Base-by-base conservation (phyloP, 2,797 vertebrate species). In the Eupleurogrammus muticus region DNA sequence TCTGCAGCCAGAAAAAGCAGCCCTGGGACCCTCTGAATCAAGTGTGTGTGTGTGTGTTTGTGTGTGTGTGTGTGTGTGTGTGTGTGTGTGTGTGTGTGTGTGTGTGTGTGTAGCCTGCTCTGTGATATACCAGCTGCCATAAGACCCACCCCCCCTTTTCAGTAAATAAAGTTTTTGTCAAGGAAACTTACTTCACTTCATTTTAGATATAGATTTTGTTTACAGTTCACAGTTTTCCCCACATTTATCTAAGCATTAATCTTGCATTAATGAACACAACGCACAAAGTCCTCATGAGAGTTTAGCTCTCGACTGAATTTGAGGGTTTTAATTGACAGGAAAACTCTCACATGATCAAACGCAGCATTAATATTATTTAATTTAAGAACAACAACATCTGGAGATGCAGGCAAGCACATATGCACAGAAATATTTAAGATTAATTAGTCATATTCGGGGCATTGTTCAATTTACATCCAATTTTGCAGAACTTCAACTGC, bases 1-100 rank as follows among this genome's bases (percentile, higher is more conserved):
- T 89, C 87, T 77, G 74, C 75, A 85, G 79, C 88, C 87, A 87
- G 85, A 90, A 89, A 88, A 87, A 88, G 82, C 81, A 77, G 75
- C 83, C 63, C 66, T 86, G 73, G 75, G 78, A 80, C 81, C 60
- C 70, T 64, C 79, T 56, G 77, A 77, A 81, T 73, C 71, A 68
- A 66, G 76, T 48, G 1, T 67, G 66, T 74, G 70, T 44, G 66
- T 44, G 44, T 56, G 14, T 70, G 21, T 51, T 48, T 71, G 54
- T 40, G 40, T 5, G 35, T 34, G 35, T n/a, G 57, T 54, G 51
- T 59, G 19, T 49, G 58, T 49, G 60, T 16, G 42, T 44, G 35
- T 20, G 38, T 5, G 56, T 50, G 55, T 7, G 53, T 42, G 60
- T 69, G 67, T 46, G 40, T 64, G 53, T 73, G 69, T 69, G 67